Base-by-base conservation (phyloP, 2,113 vertebrate species). In the Vireo altiloquus region DNA sequence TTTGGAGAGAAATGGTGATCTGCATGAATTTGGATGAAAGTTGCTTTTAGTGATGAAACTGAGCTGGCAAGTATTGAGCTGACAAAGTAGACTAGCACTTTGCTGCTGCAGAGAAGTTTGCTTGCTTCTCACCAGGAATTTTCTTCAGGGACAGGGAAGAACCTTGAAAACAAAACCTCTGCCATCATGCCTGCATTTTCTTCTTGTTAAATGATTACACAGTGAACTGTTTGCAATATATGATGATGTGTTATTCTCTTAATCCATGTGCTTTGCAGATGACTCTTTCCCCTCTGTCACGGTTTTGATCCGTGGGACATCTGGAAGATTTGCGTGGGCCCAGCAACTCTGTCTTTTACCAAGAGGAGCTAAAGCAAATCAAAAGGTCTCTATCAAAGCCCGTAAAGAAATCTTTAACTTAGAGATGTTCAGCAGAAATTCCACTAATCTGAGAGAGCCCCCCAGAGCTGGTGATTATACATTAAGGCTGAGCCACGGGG, bases 311-410 rank as follows among this genome's bases (percentile, higher is more conserved):
- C 98, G 99, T 95, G 99, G 99, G 82, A 99, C 98, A 68, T 99
- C 99, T 63, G 99, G 99, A 94, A 98, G 99, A 97, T 99, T 99
- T 90, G 99, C 99, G 16, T 99, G 99, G 99, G 99, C 99, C 89
- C 99, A 99, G 97, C 99, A 99, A 92, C 99, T 99, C 71, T 99
- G 99, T 96, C 99, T 99, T 96, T 98, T 99, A 93, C 99, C 99
- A 89, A 98, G 99, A 98, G 99, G 98, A 96, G 98, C 99, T 86
- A 98, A 99, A 97, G 98, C 99, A 97, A 99, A 98, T 97, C 99
- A 99, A 98, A 99, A 99, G 98, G 99, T 99, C 97, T 96, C 87
- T 94, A 63, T 97, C 93, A 96, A 94, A 97, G 86, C 86, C 96
- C 7, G 0, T 65, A 96, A 95, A 96, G 90, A 95, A 97, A 89